These are phyloP conservation scores for Penaeus vannamei DNA, from an alignment of 1,140 invertebrate genomes.

Conservation along the genomic window DNA sequence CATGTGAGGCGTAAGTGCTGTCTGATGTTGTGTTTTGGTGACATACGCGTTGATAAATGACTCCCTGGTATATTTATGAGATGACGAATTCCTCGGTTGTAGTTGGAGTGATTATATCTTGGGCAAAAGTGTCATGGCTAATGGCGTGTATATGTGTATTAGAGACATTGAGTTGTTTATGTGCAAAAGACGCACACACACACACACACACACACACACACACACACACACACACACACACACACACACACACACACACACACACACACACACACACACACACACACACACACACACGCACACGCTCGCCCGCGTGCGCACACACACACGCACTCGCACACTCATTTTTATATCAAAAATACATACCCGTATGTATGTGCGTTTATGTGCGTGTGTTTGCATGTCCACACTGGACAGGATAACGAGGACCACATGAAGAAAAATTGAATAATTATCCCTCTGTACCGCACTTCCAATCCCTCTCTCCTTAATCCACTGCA, in stretches of 20 bases:
- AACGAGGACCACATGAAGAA: too few species aligned
- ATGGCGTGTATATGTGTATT: too few species aligned
- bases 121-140: too few species aligned
- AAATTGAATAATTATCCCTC: constrained; percentile 6
- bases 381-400: constrained; percentile 39
- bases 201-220: constrained; percentile 21
- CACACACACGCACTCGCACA: neutral
- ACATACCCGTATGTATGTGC: neutral
- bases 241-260: neutral
- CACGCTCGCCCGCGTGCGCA: neutral
- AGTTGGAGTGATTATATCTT: too few species aligned
- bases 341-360: neutral
- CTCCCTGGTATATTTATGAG: too few species aligned
- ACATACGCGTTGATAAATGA: too few species aligned
- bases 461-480: neutral
- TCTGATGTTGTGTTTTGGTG: too few species aligned
- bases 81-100: too few species aligned
- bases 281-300: neutral
- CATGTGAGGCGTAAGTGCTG: too few species aligned
- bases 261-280: too few species aligned
- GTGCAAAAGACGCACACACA: neutral
- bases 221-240: constrained; percentile 16
- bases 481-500: too few species aligned
- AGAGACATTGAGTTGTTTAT: too few species aligned
- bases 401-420: neutral